Evolutionary conservation across 2,888 invertebrate species (phyloP), one percentile per base, ranked within the genome.

Genomic region (Volucella inanis): DNA sequence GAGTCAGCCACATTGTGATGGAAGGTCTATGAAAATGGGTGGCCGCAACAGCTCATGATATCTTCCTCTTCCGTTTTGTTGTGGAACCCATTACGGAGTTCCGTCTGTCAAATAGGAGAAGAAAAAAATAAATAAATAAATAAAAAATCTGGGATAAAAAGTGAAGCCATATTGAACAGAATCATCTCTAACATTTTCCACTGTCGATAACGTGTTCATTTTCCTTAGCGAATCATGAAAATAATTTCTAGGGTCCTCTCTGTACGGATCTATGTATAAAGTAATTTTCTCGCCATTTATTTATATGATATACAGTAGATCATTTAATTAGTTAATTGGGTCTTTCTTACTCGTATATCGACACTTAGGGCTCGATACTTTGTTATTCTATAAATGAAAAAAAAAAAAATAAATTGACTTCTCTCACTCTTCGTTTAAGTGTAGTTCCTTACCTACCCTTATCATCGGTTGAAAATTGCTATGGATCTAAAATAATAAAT

Each of bases 401-500:
- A 31, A 31, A 31, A 31, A 31, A 0, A 1, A 68, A 74, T 74
- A n/a, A n/a, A 75, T 75, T 55, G 62, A 64, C 61, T 43, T 47
- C 61, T 80, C 67, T 79, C 43, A 61, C 59, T 49, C 68, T 68
- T 76, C 50, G 50, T 74, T 57, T 64, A 43, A 47, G 31, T 31
- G 6, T 31, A 31, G 31, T 31, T 31, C 2, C 6, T 31, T 31
- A 65, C 75, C 49, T 67, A 47, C 64, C 14, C 52, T 47, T 15
- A 39, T 4, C 31, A 45, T n/a, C 43, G 2, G 52, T 65, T 22
- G 38, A 22, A 52, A 79, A 71, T 65, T 39, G n/a, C 75, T 65
- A 59, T 47, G 59, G 75, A 75, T 79, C 79, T 71, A 71, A 50
- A 14, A 45, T 67, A 54, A 80, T 84, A 79, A 84, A 76, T 80